A percentile compares a stretch with the other conserved stretches of the same genome.
phyloP scores from a whole-genome alignment of 2,797 vertebrate species.

The Limosa lapponica region DNA sequence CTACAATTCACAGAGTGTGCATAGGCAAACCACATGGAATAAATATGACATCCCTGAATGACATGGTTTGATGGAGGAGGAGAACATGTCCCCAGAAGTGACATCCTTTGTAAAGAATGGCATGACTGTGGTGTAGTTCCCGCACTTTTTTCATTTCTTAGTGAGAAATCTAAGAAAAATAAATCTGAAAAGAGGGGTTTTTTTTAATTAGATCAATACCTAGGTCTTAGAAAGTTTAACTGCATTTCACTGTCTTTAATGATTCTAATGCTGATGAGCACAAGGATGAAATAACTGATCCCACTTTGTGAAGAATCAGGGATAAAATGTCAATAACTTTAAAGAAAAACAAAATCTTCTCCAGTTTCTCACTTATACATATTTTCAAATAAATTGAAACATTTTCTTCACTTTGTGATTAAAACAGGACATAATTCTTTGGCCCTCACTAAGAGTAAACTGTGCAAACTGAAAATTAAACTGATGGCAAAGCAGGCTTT shows the following conservation, averaged over 20 bases:
- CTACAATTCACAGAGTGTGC: background rate
- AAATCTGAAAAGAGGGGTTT: background rate
- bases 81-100: background rate
- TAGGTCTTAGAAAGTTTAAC: background rate
- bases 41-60: background rate
- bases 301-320: background rate
- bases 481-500: background rate
- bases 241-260: background rate
- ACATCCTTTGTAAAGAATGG: background rate
- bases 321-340: background rate
- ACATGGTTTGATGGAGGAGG: background rate
- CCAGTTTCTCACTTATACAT: background rate
- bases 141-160: background rate
- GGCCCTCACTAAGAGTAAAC: background rate
- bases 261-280: background rate
- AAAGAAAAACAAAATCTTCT: background rate
- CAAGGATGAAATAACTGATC: background rate
- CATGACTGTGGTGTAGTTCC: background rate
- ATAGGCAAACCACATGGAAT: background rate
- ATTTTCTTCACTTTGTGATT: background rate
- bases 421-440: background rate
- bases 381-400: slow-evolving; percentile 7
- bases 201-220: background rate
- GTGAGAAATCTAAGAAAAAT: background rate
- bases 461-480: background rate